A percentile compares a stretch with the other conserved stretches of the same genome.
phyloP scores from a whole-genome alignment of 2,797 vertebrate genomes.

The Antennarius maculatus region DNA sequence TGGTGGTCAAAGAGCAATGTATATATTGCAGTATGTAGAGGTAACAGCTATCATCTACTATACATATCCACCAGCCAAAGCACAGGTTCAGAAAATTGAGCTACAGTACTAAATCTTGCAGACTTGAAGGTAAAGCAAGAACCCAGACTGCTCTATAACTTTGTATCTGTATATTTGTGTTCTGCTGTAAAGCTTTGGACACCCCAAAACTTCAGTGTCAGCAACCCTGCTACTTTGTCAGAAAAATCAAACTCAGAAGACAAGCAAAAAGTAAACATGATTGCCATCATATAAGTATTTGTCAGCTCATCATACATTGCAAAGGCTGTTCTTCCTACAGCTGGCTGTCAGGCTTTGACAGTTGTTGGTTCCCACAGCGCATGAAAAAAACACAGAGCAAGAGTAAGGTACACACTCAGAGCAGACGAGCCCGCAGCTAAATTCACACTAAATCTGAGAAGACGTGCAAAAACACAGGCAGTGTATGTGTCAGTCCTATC shows the following conservation, averaged over 20 bases:
- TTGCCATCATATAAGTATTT: constrained; percentile 25
- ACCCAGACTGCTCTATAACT: constrained; percentile 8
- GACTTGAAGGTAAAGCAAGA: constrained; percentile 5
- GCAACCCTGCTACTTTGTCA: constrained; percentile 31
- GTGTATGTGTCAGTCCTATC: constrained; percentile 9
- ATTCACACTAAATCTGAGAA: constrained; percentile 30
- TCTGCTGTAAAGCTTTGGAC: constrained; percentile 21
- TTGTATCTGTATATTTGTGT: constrained; percentile 2
- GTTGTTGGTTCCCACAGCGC: constrained; percentile 29
- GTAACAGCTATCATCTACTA: constrained; percentile 2
- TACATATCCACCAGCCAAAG: constrained; percentile 10
- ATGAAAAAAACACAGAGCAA: constrained; percentile 33
- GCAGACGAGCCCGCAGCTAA: constrained; percentile 50
- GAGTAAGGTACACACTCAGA: constrained; percentile 34
- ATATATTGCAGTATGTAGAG: constrained; percentile 25
- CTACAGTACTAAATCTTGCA: neutral
- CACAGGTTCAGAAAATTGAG: constrained; percentile 11
- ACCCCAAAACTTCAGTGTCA: constrained; percentile 21
- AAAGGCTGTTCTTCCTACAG: constrained; percentile 32
- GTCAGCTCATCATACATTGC: constrained; percentile 34
- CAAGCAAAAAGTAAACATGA: constrained; percentile 33
- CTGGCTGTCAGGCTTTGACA: constrained; percentile 49
- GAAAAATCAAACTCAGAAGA: constrained; percentile 26
- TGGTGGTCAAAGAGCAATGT: constrained; percentile 15
- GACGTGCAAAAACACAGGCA: constrained; percentile 39